Conservation (phyloP, 2,113 vertebrate species). For the Paedocypris sp. region DNA sequence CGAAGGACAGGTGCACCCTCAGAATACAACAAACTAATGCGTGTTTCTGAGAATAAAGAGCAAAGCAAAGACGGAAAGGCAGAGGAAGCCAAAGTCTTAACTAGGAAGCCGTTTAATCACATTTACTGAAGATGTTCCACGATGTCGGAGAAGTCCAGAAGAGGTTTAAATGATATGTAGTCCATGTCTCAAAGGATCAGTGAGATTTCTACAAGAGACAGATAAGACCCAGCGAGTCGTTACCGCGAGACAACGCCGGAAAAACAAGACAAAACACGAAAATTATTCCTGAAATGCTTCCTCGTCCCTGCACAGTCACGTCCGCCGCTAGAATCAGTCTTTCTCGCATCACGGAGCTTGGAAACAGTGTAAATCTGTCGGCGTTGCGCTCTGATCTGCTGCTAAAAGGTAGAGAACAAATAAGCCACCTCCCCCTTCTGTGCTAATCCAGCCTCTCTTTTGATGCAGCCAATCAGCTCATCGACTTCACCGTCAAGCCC, state of each 20-base stretch:
- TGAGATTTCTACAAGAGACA: not conserved
- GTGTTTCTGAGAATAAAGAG: not conserved
- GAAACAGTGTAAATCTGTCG: not conserved
- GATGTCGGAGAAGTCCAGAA: slow-evolving; percentile 1
- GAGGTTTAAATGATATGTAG: slow-evolving; percentile 1
- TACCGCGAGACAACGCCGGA: not conserved
- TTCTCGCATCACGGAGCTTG: not conserved
- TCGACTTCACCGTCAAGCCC: not conserved
- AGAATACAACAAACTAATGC: not conserved
- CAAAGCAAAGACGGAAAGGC: not conserved
- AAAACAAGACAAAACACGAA: not conserved
- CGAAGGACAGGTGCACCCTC: slow-evolving; percentile 19
- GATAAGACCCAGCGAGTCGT: not conserved
- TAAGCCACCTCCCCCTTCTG: slow-evolving; percentile 11
- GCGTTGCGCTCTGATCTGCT: slow-evolving; percentile 22
- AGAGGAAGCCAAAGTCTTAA: not conserved
- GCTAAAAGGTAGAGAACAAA: slow-evolving; percentile 16
- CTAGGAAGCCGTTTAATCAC: too few relatives aligned
- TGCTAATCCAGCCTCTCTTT: slow-evolving; percentile 20
- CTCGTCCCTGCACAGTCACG: not conserved
- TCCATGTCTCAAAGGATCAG: slow-evolving; percentile 6
- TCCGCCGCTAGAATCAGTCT: not conserved
- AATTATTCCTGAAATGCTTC: not conserved
- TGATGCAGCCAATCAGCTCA: slow-evolving; percentile 13
- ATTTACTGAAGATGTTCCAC: not conserved